Evolutionary conservation across 2,797 vertebrate genomes (phyloP).

Genomic region (Ctenosaura bakeri): DNA sequence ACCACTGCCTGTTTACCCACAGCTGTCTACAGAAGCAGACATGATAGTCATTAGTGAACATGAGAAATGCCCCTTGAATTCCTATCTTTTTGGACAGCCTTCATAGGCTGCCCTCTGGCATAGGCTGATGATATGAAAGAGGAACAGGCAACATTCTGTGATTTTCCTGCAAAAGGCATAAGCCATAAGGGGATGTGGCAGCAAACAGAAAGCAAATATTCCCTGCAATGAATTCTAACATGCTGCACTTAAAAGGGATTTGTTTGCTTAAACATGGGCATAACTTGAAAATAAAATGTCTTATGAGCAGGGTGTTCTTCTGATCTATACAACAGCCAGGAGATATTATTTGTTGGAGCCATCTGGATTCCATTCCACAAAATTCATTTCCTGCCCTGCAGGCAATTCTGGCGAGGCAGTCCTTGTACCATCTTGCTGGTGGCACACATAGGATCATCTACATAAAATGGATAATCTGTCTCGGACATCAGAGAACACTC

Average conservation of each 20-base stretch:
- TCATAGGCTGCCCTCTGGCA: background rate
- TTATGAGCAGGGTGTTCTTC: slow-evolving; percentile 3
- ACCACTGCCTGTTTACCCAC: no score
- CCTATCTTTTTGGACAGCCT: background rate
- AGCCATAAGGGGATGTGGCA: background rate
- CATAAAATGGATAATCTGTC: slow-evolving; percentile 31
- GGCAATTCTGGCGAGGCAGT: slow-evolving; percentile 25
- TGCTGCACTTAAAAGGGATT: background rate
- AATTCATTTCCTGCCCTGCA: slow-evolving; percentile 31
- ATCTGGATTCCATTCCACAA: slow-evolving; percentile 21
- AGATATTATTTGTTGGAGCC: slow-evolving; percentile 25
- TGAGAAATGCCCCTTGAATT: background rate
- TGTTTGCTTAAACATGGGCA: slow-evolving; percentile 17
- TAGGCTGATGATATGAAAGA: background rate
- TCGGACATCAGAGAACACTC: background rate
- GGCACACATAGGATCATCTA: slow-evolving; percentile 24
- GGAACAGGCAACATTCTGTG: background rate
- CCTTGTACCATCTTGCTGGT: slow-evolving; percentile 15
- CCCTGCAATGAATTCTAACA: slow-evolving; percentile 24
- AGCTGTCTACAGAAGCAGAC: no score
- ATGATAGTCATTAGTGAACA: background rate
- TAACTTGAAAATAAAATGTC: slow-evolving; percentile 41
- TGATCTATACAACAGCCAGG: slow-evolving; percentile 28
- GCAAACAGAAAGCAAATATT: background rate
- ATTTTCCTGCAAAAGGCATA: background rate